Base-by-base conservation (phyloP, 2,797 vertebrate species). In the Cossypha polioptera region DNA sequence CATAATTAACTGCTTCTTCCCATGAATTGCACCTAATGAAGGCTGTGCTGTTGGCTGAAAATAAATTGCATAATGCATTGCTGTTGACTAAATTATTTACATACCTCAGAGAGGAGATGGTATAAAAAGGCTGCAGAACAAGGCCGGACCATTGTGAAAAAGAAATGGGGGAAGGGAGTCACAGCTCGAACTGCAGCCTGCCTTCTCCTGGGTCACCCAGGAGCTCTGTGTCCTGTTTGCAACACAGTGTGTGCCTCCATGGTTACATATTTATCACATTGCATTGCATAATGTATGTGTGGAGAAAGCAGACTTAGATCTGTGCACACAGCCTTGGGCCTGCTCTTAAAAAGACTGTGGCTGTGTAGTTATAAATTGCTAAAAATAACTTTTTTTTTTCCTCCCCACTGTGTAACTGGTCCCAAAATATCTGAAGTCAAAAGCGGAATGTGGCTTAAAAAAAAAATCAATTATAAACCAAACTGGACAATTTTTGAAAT, bases 71-170 rank as follows among this genome's bases (percentile, higher is more conserved):
- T 94, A 96, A 94, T 96, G 91, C 87, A 61, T 94, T 94, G 87
- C 88, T 80, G 65, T 95, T 96, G 86, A 94, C 91, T 96, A 74
- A 95, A 97, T 97, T 95, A 97, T 96, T 96, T 96, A 96, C 87
- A 71, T 96, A 87, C 75, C 86, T 95, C 76, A 48, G 79, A 86
- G 85, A 83, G 78, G 69, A 89, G 69, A 72, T 45, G 74, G 63
- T 90, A 61, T 82, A 59, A 95, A 89, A 96, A 92, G 65, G 77
- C 82, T 92, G 74, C 59, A 86, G 92, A 93, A 36, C 67, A 81
- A 94, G 35, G 47, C 74, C 12, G 36, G 76, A 63, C 82, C 66
- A 80, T 95, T 93, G 86, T 38, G 85, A 63, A 62, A 92, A 95
- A 88, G 58, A 78, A 80, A 67, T 47, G 28, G 13, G 33, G 61